Evolutionary conservation across 2,113 vertebrate genomes (phyloP).

Genomic region (Mormoops blainvillei): DNA sequence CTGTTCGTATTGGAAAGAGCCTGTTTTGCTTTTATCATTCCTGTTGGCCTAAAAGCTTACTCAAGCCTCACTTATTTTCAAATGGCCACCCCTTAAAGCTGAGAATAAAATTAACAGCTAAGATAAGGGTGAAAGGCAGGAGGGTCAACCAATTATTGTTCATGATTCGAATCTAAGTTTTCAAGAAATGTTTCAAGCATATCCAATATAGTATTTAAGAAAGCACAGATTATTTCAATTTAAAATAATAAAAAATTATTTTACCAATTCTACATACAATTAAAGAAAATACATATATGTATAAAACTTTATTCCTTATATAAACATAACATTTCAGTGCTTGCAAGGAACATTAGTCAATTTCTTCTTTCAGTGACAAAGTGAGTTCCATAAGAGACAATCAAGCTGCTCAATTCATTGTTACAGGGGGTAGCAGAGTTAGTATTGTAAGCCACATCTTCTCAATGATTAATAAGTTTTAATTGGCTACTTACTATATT

Average conservation of each 20-base stretch:
- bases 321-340: background rate
- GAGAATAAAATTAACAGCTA: background rate
- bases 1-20: background rate
- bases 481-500: background rate
- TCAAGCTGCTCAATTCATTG: background rate
- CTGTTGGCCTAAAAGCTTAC: background rate
- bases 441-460: background rate
- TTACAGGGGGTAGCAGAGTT: background rate
- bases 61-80: background rate
- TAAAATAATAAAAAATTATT: background rate
- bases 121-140: background rate
- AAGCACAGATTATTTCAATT: background rate
- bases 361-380: background rate
- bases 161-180: background rate
- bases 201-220: background rate
- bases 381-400: background rate
- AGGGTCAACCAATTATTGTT: background rate
- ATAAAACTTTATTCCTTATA: background rate
- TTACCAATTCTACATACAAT: background rate
- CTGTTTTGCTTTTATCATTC: background rate
- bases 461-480: background rate
- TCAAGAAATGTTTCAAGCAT: background rate
- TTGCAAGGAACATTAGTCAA: background rate
- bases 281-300: background rate
- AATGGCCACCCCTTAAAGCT: background rate